A percentile compares a stretch with the other conserved stretches of the same genome.
phyloP scores from a whole-genome alignment of 2,888 invertebrate genomes.

The Ormyrus thymus region DNA sequence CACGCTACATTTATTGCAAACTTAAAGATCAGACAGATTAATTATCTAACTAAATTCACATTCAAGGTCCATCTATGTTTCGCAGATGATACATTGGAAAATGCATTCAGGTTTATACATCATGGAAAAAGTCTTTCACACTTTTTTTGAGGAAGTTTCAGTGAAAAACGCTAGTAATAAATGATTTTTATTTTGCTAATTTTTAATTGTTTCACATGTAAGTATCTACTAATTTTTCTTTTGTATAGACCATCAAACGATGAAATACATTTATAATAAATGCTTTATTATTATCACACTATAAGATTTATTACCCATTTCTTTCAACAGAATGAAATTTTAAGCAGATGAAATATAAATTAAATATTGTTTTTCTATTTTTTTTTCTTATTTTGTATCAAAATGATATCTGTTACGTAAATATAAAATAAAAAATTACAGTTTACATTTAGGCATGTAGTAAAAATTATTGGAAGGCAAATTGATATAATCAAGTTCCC shows the following conservation, averaged over 20 bases:
- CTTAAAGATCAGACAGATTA: slow-evolving; percentile 42
- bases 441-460: slow-evolving; percentile 42
- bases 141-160: slow-evolving; percentile 40
- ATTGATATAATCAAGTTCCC: slow-evolving; percentile 45
- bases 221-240: neutral
- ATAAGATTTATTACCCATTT: slow-evolving; percentile 37
- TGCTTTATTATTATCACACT: slow-evolving; percentile 44
- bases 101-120: slow-evolving; percentile 30
- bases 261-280: slow-evolving; percentile 48
- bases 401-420: slow-evolving; percentile 49
- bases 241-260: slow-evolving; percentile 36
- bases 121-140: slow-evolving; percentile 23
- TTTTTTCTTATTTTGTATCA: slow-evolving; percentile 43
- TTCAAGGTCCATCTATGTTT: slow-evolving; percentile 38
- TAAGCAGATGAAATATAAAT: slow-evolving; percentile 42
- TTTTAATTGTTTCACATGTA: slow-evolving; percentile 34
- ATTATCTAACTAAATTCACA: slow-evolving; percentile 45
- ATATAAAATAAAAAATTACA: slow-evolving; percentile 48
- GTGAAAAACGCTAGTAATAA: slow-evolving; percentile 45
- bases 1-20: slow-evolving; percentile 43
- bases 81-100: slow-evolving; percentile 15
- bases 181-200: slow-evolving; percentile 27
- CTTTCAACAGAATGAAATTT: slow-evolving; percentile 40
- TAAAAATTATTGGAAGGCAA: slow-evolving; percentile 56
- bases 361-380: slow-evolving; percentile 37